phyloP scores from a whole-genome alignment of 2,113 vertebrate genomes.

The Xiphophorus hellerii region DNA sequence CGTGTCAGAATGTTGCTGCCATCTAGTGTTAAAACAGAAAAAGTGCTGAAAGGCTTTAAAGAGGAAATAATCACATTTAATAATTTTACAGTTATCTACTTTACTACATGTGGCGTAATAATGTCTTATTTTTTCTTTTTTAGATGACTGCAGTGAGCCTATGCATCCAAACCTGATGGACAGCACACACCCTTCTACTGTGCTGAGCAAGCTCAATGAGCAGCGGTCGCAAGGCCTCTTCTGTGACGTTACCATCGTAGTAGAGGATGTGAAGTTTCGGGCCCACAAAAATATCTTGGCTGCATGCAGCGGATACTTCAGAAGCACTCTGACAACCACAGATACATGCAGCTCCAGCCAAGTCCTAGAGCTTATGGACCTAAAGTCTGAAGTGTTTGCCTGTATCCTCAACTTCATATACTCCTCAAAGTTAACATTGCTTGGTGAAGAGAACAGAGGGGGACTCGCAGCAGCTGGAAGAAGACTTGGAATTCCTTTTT shows the following conservation, averaged over 20 bases:
- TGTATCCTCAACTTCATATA: conserved; percentile 98
- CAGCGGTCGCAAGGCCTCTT: conserved; percentile 93
- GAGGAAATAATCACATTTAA: neutral
- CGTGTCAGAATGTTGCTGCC: conserved; percentile 66
- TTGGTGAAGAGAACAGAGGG: conserved; percentile 83
- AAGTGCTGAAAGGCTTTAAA: conserved; percentile 15
- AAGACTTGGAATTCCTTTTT: conserved; percentile 94
- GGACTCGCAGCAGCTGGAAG: conserved; percentile 92
- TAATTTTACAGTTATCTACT: neutral
- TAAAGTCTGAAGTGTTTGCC: conserved; percentile 97
- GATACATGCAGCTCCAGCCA: conserved; percentile 88
- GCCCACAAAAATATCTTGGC: conserved; percentile 97
- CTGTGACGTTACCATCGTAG: conserved; percentile 96
- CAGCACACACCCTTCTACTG: conserved; percentile 87
- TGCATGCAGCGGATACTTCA: conserved; percentile 95
- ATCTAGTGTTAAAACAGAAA: conserved; percentile 72
- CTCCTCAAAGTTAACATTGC: conserved; percentile 89
- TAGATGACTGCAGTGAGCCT: conserved; percentile 93
- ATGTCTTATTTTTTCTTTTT: conserved; percentile 21
- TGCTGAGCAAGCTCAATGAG: conserved; percentile 93
- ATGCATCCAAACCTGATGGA: conserved; percentile 89
- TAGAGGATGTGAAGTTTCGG: conserved; percentile 97
- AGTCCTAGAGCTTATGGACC: conserved; percentile 93
- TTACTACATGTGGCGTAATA: neutral
- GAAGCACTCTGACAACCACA: conserved; percentile 88